phyloP scores from a whole-genome alignment of 2,797 vertebrate genomes.

The Sebastes itinus region DNA sequence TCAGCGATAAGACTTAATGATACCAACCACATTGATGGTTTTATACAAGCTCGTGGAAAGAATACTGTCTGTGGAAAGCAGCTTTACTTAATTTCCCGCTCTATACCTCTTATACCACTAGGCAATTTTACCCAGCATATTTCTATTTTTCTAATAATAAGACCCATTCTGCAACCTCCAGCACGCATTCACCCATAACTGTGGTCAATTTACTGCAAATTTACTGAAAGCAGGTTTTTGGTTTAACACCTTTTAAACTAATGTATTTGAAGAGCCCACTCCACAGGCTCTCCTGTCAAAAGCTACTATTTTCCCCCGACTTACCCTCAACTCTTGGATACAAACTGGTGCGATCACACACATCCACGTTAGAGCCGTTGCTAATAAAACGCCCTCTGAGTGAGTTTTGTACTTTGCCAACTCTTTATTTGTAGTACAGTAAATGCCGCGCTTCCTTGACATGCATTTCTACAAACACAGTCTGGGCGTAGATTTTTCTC shows the following conservation, averaged over 20 bases:
- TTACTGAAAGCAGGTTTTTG: conserved; percentile 63
- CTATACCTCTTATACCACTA: conserved; percentile 38
- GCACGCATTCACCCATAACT: conserved; percentile 59
- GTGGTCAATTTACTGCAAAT: conserved; percentile 65
- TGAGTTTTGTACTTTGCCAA: conserved; percentile 52
- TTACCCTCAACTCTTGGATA: conserved; percentile 57
- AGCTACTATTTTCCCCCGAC: conserved; percentile 62
- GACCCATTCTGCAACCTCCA: conserved; percentile 37
- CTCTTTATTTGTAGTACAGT: conserved; percentile 57
- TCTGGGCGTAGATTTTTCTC: conserved; percentile 65
- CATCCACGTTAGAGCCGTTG: conserved; percentile 39
- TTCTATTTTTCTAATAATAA: conserved; percentile 51
- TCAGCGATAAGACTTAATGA: conserved; percentile 73
- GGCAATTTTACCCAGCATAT: conserved; percentile 49
- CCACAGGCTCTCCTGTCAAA: conserved; percentile 64
- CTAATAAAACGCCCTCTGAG: conserved; percentile 45
- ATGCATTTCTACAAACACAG: conserved; percentile 61
- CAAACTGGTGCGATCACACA: conserved; percentile 58
- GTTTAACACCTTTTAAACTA: conserved; percentile 75
- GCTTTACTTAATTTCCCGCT: conserved; percentile 49
- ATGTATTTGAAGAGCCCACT: conserved; percentile 78
- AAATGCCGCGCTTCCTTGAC: conserved; percentile 45
- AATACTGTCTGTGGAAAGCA: conserved; percentile 1
- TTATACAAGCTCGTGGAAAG: conserved; percentile 37
- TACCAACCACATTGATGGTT: conserved; percentile 51